Conservation (phyloP, 2,797 vertebrate genomes). For the Caiman crocodilus region DNA sequence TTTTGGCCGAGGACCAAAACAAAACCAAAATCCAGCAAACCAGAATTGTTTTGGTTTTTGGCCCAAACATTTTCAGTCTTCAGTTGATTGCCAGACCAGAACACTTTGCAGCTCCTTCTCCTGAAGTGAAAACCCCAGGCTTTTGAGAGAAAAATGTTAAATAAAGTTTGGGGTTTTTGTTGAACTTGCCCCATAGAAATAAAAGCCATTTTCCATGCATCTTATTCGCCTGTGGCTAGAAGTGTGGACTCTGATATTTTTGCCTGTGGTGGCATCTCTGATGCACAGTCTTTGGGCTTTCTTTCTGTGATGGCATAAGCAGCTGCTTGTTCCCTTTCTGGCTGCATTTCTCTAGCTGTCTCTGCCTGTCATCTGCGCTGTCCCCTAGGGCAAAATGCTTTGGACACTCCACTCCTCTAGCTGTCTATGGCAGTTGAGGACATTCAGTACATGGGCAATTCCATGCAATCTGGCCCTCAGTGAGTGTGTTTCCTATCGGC, state of each 20-base stretch:
- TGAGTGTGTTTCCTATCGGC: not conserved
- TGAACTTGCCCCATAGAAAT: not conserved
- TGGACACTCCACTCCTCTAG: not conserved
- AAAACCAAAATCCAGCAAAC: slow-evolving; percentile 68
- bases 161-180: slow-evolving; percentile 19
- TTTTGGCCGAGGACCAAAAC: slow-evolving; percentile 41
- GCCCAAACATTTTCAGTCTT: slow-evolving; percentile 64
- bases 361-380: not conserved
- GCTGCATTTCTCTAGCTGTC: slow-evolving; percentile 1
- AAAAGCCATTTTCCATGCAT: not conserved
- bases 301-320: not conserved
- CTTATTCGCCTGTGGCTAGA: accelerated
- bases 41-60: slow-evolving; percentile 60
- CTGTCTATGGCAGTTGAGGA: not conserved
- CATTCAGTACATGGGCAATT: not conserved
- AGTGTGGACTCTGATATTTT: no score
- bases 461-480: not conserved
- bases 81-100: slow-evolving; percentile 50
- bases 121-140: not conserved
- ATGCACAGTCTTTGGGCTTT: not conserved
- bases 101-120: slow-evolving; percentile 53
- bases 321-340: slow-evolving; percentile 13
- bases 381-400: not conserved
- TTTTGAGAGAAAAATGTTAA: not conserved
- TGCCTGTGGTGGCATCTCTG: no score